These are phyloP conservation scores for Pangasius mekongensis DNA, from an alignment of 2,797 vertebrate genomes.

Conservation along the genomic window DNA sequence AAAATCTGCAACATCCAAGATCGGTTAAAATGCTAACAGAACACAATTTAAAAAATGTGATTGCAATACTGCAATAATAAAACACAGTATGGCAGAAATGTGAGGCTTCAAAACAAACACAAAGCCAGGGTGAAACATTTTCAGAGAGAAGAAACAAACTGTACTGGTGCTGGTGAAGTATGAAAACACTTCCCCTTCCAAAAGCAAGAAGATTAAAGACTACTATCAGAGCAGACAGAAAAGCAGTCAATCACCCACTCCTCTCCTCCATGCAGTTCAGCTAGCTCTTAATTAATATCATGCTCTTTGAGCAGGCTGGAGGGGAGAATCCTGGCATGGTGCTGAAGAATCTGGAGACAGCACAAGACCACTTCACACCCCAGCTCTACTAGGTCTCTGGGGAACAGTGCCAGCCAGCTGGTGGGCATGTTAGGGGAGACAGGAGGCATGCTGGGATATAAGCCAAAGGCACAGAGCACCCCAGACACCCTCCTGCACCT, in stretches of 20 bases:
- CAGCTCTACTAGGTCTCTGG: neutral
- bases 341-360: slow-evolving; percentile 9
- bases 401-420: slow-evolving; percentile 36
- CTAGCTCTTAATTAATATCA: slow-evolving; percentile 25
- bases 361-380: slow-evolving; percentile 14
- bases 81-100: neutral
- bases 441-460: slow-evolving; percentile 27
- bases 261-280: slow-evolving; percentile 1
- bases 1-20: neutral
- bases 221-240: neutral
- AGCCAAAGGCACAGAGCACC: slow-evolving; percentile 21
- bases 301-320: neutral
- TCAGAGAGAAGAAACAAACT: slow-evolving; percentile 26
- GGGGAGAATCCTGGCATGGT: slow-evolving; percentile 23
- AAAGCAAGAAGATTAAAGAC: slow-evolving; percentile 34
- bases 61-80: neutral
- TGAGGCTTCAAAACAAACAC: neutral
- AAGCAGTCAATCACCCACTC: neutral
- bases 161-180: slow-evolving; percentile 21
- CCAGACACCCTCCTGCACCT: slow-evolving; percentile 21
- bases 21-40: neutral
- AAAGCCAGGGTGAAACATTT: neutral
- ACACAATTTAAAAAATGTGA: neutral
- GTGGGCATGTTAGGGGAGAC: slow-evolving; percentile 15
- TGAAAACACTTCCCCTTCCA: slow-evolving; percentile 27